A percentile compares a stretch with the other conserved stretches of the same genome.
Evolutionary conservation across 2,888 invertebrate species (phyloP).

Genomic region (Pyralis farinalis): DNA sequence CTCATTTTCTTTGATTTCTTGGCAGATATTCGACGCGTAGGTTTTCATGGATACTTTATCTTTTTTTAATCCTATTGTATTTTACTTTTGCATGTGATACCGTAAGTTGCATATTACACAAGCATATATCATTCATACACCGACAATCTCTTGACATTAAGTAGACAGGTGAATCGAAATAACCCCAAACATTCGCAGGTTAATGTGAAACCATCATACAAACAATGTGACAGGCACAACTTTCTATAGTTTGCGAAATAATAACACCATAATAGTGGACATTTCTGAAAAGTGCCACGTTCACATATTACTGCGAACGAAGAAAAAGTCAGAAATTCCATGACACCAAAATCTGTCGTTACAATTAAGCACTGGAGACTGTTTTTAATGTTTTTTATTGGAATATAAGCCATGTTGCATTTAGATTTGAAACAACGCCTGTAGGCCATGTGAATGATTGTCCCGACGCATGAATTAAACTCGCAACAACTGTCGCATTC

Average conservation of each 20-base stretch:
- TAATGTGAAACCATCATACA: constrained; percentile 43
- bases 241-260: constrained; percentile 35
- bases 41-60: too few species aligned
- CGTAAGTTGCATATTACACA: constrained; percentile 18
- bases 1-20: too few species aligned
- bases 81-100: too few species aligned
- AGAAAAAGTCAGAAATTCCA: background rate
- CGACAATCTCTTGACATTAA: constrained; percentile 43
- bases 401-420: too few species aligned
- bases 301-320: background rate
- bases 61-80: too few species aligned
- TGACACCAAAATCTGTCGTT: too few species aligned
- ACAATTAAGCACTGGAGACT: too few species aligned
- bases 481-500: background rate
- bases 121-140: constrained; percentile 20
- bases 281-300: background rate
- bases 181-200: constrained; percentile 40
- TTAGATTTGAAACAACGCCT: too few species aligned
- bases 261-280: constrained; percentile 9
- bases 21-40: too few species aligned
- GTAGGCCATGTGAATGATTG: too few species aligned
- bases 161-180: constrained; percentile 49
- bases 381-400: too few species aligned
- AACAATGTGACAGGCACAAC: constrained; percentile 49
- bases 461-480: background rate